Evolutionary conservation across 2,113 vertebrate genomes (phyloP).

Genomic region (Cnemophilus loriae): DNA sequence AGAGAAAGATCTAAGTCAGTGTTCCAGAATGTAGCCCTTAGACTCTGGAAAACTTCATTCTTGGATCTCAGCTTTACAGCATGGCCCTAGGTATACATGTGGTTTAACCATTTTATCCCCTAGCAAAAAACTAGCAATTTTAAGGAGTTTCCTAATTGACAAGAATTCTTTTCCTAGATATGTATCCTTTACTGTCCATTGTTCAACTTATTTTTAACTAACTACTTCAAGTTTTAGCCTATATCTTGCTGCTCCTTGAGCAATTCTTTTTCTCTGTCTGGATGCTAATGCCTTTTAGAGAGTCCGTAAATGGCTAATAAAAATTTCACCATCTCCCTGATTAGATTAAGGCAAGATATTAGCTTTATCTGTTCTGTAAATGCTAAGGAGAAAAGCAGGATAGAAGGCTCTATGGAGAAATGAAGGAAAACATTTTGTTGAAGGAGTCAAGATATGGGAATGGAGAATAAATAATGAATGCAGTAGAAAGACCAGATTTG

Average conservation of each 20-base stretch:
- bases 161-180: neutral
- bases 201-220: neutral
- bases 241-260: neutral
- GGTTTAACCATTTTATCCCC: neutral
- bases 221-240: neutral
- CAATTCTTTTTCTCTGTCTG: neutral
- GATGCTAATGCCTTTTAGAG: neutral
- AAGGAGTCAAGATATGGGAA: neutral
- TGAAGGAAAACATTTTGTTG: neutral
- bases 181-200: neutral
- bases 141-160: neutral
- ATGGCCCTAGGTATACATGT: neutral
- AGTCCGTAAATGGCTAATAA: neutral
- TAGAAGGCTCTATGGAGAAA: neutral
- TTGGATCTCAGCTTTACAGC: neutral
- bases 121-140: neutral
- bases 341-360: neutral
- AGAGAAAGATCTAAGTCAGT: neutral
- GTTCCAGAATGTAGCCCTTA: neutral
- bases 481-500: neutral
- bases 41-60: neutral
- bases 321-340: neutral
- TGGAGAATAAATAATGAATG: neutral
- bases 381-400: neutral
- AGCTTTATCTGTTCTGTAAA: neutral